A percentile compares a stretch with the other conserved stretches of the same genome.
phyloP scores from a whole-genome alignment of 1,140 invertebrate genomes.

The Orius insidiosus region DNA sequence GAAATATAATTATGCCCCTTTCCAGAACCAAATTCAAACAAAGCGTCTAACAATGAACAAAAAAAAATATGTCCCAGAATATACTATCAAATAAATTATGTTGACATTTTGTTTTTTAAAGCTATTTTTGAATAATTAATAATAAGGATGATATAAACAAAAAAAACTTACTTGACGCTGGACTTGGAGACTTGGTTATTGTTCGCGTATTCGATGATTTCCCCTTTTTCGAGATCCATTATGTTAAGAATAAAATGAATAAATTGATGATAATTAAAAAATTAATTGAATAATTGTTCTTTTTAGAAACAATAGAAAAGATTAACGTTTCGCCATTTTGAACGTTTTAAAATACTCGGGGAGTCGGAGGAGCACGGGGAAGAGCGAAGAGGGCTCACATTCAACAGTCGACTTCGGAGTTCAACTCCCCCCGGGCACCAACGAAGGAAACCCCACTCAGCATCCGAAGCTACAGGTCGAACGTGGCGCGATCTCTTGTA shows the following conservation, averaged over 20 bases:
- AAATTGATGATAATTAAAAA: background rate
- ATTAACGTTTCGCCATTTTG: slow-evolving; percentile 10
- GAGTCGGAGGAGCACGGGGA: too few relatives aligned
- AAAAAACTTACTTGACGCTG: background rate
- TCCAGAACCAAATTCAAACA: too few relatives aligned
- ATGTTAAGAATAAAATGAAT: background rate
- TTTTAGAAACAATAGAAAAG: background rate
- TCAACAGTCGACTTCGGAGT: too few relatives aligned
- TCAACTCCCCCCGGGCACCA: too few relatives aligned
- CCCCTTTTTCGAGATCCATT: slow-evolving; percentile 1
- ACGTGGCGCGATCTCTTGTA: too few relatives aligned
- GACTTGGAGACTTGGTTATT: background rate
- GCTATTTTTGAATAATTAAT: too few relatives aligned
- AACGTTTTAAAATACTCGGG: background rate
- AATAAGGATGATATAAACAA: background rate
- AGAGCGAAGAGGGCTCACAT: too few relatives aligned
- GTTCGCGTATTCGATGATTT: background rate
- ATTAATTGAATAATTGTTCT: slow-evolving; percentile 5
- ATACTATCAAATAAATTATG: too few relatives aligned
- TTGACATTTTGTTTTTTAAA: too few relatives aligned
- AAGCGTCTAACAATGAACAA: slow-evolving; percentile 3
- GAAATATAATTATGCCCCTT: too few relatives aligned
- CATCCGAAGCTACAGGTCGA: too few relatives aligned
- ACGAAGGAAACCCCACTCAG: too few relatives aligned
- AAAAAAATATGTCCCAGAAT: background rate